Base-by-base conservation (phyloP, 2,888 invertebrate genomes). In the Nymphalis urticae region DNA sequence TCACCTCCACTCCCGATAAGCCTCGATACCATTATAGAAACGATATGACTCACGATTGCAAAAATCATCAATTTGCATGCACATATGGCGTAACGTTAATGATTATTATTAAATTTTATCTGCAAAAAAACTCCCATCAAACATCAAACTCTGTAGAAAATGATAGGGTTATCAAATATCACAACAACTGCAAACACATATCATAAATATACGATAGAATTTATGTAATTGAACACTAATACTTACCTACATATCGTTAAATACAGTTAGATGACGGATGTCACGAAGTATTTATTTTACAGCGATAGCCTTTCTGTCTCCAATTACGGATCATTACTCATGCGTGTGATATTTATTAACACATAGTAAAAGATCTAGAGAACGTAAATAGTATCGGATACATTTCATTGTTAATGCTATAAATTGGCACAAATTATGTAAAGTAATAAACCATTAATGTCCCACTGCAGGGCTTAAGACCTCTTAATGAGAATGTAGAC, bases 261-360 rank as follows among this genome's bases (percentile, higher is more conserved):
- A 61, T 77, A 88, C 89, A 84, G 89, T 89, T 87, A 88, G 77
- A 72, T 75, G 76, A 81, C 91, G 91, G 91, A 90, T 90, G 90
- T 90, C 91, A 90, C 90, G 90, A 82, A 80, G 85, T 84, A 83
- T 86, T 88, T 82, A 87, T 85, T 88, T 82, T 79, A 81, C 82
- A 81, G 83, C 85, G 88, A 90, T 88, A 88, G 86, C 86, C 84
- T 50, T 58, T 83, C 83, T 84, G 88, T 83, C 82, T 77, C 90
- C 91, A 89, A 90, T 88, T 91, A 91, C 77, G 88, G 88, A 77
- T 77, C 86, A 89, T 89, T 88, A 88, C 84, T 88, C 86, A 89
- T 80, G 79, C 87, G 86, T 88, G 85, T 85, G 82, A 85, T 86
- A 86, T 82, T 85, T 86, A 89, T 87, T 85, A 84, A 87, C 86